Percentiles rank a stretch among this genome's conserved stretches.
Conservation (phyloP, 30 jellyfish, hydroid and myxozoan genomes). For the Aurelia aurita complex sp. Pacific region DNA sequence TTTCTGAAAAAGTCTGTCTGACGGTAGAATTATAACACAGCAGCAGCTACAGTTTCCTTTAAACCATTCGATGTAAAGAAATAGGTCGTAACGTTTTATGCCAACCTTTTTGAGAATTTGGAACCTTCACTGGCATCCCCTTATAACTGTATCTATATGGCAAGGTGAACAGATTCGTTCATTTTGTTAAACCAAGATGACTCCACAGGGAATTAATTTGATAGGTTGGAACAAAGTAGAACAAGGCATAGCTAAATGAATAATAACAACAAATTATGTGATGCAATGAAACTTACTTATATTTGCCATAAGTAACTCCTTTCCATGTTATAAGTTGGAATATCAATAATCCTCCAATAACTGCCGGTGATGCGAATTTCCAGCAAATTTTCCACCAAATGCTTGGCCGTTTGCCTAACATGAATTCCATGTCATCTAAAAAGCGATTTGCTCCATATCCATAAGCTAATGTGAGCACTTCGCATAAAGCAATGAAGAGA, state of each 20-base stretch:
- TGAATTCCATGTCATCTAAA: conserved; percentile 66
- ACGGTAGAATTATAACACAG: too few species aligned
- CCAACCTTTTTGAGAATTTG: too few species aligned
- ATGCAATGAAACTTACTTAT: conserved; percentile 17
- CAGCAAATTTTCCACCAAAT: conserved; percentile 95
- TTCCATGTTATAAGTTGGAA: conserved; percentile 84
- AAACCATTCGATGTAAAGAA: too few species aligned
- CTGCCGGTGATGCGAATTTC: conserved; percentile 85
- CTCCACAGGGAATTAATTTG: too few species aligned
- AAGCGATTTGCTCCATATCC: conserved; percentile 95
- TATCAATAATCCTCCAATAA: conserved; percentile 66
- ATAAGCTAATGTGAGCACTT: conserved; percentile 82
- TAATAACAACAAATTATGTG: not conserved
- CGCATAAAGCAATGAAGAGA: conserved; percentile 87
- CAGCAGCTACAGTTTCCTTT: too few species aligned
- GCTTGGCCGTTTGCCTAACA: conserved; percentile 82
- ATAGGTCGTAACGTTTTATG: too few species aligned
- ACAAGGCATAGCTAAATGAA: not conserved
- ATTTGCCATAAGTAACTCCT: conserved; percentile 77
- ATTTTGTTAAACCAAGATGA: too few species aligned
- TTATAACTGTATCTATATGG: too few species aligned
- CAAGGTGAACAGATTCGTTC: too few species aligned
- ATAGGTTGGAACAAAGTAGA: not conserved
- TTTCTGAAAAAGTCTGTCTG: too few species aligned
- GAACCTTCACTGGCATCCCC: too few species aligned